Conservation (phyloP, 2,888 invertebrate species). For the Caenorhabditis afra region DNA sequence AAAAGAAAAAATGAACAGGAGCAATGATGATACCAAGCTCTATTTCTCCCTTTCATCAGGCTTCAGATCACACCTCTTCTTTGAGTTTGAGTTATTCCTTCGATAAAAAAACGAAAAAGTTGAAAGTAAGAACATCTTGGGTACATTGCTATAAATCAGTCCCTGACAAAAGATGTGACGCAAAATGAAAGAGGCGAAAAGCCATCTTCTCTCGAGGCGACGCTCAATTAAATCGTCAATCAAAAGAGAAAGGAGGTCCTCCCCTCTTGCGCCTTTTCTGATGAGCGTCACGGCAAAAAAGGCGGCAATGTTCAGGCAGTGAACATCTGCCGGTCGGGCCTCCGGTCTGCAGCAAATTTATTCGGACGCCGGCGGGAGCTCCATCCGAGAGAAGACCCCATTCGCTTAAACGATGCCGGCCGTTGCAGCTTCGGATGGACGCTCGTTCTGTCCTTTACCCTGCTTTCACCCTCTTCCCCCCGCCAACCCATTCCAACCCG, state of each 20-base stretch:
- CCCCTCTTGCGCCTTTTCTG: not conserved
- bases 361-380: not conserved
- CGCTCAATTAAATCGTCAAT: constrained; percentile 43
- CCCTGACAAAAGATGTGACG: constrained; percentile 4
- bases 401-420: constrained; percentile 3
- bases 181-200: no score
- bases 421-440: not conserved
- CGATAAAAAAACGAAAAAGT: no score
- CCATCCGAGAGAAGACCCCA: not conserved
- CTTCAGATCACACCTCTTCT: no score
- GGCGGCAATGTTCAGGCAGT: not conserved
- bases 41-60: no score
- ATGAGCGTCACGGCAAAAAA: not conserved
- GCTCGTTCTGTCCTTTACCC: not conserved
- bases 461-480: not conserved
- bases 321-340: constrained; percentile 4
- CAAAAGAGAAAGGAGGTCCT: constrained; percentile 29
- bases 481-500: no score
- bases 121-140: no score
- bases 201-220: no score
- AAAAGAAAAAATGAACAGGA: not conserved
- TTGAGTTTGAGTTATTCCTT: no score
- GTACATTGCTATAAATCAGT: no score
- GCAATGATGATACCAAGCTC: not conserved
- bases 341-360: not conserved